Conservation (phyloP, 2,888 invertebrate species). For the Ephialtes manifestator region DNA sequence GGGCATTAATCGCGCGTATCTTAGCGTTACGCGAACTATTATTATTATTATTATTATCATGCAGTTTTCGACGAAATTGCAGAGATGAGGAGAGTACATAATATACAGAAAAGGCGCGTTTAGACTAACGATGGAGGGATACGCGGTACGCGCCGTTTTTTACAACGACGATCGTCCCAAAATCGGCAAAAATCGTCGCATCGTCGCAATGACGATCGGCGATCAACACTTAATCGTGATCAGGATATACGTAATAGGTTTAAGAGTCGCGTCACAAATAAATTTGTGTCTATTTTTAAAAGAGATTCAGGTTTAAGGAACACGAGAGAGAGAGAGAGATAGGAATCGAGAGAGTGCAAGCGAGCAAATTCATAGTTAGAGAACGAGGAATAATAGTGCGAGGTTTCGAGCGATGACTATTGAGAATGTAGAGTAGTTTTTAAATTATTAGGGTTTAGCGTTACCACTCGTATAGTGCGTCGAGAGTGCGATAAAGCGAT, state of each 20-base stretch:
- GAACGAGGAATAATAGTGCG: constrained; percentile 56
- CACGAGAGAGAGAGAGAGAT: constrained; percentile 50
- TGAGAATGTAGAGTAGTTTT: constrained; percentile 73
- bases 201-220: constrained; percentile 55
- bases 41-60: constrained; percentile 34
- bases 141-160: constrained; percentile 53
- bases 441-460: constrained; percentile 79
- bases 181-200: constrained; percentile 59
- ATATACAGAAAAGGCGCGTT: constrained; percentile 58
- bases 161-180: constrained; percentile 45
- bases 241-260: constrained; percentile 85
- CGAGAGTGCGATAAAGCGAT: constrained; percentile 54
- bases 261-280: constrained; percentile 80
- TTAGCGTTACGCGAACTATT: constrained; percentile 52
- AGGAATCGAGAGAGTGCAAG: constrained; percentile 33
- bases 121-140: constrained; percentile 57
- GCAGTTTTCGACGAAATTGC: constrained; percentile 41
- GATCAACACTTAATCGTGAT: constrained; percentile 82
- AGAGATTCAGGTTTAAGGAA: constrained; percentile 75
- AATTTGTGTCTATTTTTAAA: constrained; percentile 85
- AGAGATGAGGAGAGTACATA: constrained; percentile 61
- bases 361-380: constrained; percentile 37
- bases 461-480: constrained; percentile 68
- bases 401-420: constrained; percentile 56
- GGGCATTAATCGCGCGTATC: constrained; percentile 63